These are phyloP conservation scores for Drosophila pseudotakahashii DNA, from an alignment of 2,888 invertebrate species.

Conservation along the genomic window DNA sequence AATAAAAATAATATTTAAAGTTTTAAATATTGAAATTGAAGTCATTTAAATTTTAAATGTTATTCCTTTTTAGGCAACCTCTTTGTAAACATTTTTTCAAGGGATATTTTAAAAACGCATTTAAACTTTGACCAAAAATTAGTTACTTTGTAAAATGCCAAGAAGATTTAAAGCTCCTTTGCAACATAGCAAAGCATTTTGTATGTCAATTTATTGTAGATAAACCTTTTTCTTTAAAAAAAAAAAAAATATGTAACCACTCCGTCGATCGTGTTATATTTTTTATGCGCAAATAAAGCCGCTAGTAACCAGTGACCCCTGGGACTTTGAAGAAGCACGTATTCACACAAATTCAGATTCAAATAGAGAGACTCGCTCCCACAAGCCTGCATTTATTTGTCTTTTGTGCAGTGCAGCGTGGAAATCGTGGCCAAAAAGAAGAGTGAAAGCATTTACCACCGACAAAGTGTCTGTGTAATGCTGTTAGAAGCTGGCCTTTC, in stretches of 20 bases:
- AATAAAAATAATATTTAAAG: not conserved
- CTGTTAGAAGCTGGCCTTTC: slow-evolving; percentile 35
- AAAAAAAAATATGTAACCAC: not conserved
- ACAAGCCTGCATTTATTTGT: slow-evolving; percentile 30
- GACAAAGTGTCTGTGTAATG: slow-evolving; percentile 54
- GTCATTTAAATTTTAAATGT: too few relatives aligned
- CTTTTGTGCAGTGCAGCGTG: slow-evolving; percentile 23
- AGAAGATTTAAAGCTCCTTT: not conserved
- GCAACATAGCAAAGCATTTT: not conserved
- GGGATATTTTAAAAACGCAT: too few relatives aligned
- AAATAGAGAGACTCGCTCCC: slow-evolving; percentile 12
- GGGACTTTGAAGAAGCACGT: slow-evolving; percentile 15
- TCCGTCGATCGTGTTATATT: not conserved
- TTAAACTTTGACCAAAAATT: too few relatives aligned
- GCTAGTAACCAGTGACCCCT: slow-evolving; percentile 18
- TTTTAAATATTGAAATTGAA: too few relatives aligned
- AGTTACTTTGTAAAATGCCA: too few relatives aligned
- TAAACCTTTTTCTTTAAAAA: not conserved
- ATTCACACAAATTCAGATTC: slow-evolving; percentile 10
- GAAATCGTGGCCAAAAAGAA: slow-evolving; percentile 4
- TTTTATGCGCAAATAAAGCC: slow-evolving; percentile 1
- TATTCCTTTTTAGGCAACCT: too few relatives aligned
- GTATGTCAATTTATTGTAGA: not conserved
- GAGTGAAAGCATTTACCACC: slow-evolving; percentile 38
- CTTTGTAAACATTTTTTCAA: too few relatives aligned